Evolutionary conservation across 2,113 vertebrate species (phyloP), one percentile per base, ranked within the genome.

Genomic region (Sylvia atricapilla): DNA sequence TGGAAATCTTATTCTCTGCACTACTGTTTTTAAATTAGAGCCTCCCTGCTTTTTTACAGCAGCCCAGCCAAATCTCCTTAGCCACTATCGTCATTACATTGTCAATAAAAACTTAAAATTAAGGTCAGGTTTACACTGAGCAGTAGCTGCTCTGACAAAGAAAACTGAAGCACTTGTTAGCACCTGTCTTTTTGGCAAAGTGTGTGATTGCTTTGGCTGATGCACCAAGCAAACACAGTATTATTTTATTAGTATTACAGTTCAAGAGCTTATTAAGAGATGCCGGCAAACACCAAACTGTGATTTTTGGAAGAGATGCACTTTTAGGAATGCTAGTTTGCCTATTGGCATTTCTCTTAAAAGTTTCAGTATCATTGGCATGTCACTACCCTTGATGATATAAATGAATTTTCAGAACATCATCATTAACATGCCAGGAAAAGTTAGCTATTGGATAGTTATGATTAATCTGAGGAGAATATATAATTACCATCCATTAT

Each of bases 331-430:
- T 50, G 22, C 19, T 92, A 52, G 86, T 89, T 94, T 89, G 41
- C 18, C 60, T 87, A 49, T 41, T 39, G 93, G 6, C 16, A 37
- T 80, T 86, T n/a, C 66, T 67, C 39, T 87, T 79, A 47, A 76
- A 95, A 91, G 18, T 90, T 46, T 80, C 52, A 55, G 58, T 68
- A 63, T 52, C 25, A 62, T 93, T 66, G 58, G 14, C 39, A 37
- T 83, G 80, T 84, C 85, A 64, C 41, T 92, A 93, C 14, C 50
- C 11, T 92, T 52, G 2, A 81, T 72, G 35, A 92, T 79, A 53
- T 23, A 92, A 92, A 90, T 78, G 60, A 77, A 94, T 93, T 91
- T 94, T 64, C 75, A 68, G 81, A 93, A 85, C n/a, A 90, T 94
- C 93, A 94, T 93, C 4, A 7, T 95, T 89, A 94, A 53, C 5